phyloP scores from a whole-genome alignment of 2,888 invertebrate species.

The Meliscaeva auricollis region DNA sequence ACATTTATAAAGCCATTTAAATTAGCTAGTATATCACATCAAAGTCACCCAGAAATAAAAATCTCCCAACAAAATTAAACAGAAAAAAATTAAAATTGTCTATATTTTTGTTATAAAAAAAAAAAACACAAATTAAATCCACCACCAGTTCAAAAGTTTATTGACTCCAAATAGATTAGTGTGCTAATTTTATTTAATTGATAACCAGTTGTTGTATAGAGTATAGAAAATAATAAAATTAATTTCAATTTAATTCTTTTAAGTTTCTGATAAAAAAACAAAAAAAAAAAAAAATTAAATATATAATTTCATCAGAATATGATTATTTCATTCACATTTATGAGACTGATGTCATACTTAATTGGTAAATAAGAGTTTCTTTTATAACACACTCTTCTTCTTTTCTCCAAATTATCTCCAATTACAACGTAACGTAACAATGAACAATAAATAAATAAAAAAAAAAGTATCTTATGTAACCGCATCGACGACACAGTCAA shows the following conservation, averaged over 20 bases:
- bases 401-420: constrained; percentile 5
- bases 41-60: constrained; percentile 3
- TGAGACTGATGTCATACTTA: constrained; percentile 28
- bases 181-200: constrained; percentile 70
- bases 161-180: constrained; percentile 72
- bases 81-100: constrained; percentile 13
- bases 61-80: background rate
- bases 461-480: constrained; percentile 56
- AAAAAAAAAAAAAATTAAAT: too few relatives aligned
- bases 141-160: constrained; percentile 65
- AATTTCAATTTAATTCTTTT: constrained; percentile 7
- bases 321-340: too few relatives aligned
- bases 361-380: background rate
- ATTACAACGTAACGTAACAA: constrained; percentile 50
- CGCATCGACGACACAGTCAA: too few relatives aligned
- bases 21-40: background rate
- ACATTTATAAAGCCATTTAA: constrained; percentile 15
- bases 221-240: background rate
- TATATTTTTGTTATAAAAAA: constrained; percentile 57
- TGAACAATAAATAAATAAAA: background rate
- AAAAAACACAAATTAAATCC: constrained; percentile 51
- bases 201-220: constrained; percentile 66
- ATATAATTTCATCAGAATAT: background rate
- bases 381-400: constrained; percentile 10
- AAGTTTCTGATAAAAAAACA: background rate